Conservation (phyloP, 35 echinoderm and acorn worm species). For the Acanthaster planci region DNA sequence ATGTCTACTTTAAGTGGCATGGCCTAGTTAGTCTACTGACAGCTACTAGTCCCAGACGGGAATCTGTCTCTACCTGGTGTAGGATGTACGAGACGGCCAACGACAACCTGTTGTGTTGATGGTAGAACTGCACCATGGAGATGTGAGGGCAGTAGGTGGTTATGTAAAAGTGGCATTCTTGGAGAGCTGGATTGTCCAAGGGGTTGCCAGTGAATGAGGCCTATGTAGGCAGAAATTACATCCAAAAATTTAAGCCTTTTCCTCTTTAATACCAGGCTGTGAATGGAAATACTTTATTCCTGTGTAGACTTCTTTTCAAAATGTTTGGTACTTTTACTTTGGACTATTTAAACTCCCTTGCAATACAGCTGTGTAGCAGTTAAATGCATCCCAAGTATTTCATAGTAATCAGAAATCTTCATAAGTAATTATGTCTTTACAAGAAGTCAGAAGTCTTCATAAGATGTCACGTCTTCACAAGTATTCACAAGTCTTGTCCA, state of each 20-base stretch:
- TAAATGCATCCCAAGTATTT: too few relatives aligned
- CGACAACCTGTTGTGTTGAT: conserved; percentile 59
- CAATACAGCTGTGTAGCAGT: too few relatives aligned
- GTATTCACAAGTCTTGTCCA: too few relatives aligned
- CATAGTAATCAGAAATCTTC: too few relatives aligned
- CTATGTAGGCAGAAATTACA: neutral
- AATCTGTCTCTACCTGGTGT: conserved; percentile 46
- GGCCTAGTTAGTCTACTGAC: neutral
- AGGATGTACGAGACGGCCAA: conserved; percentile 72
- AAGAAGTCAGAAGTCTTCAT: too few relatives aligned
- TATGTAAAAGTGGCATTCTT: conserved; percentile 83
- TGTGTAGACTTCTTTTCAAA: too few relatives aligned
- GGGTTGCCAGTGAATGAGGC: conserved; percentile 11
- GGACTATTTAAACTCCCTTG: too few relatives aligned
- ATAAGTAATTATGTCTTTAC: too few relatives aligned
- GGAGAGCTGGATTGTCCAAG: conserved; percentile 48
- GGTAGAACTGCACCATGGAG: conserved; percentile 81
- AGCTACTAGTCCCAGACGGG: too few relatives aligned
- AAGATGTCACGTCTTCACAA: too few relatives aligned
- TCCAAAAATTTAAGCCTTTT: neutral
- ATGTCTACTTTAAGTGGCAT: too few relatives aligned
- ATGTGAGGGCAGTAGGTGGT: conserved; percentile 81
- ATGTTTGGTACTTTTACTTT: too few relatives aligned
- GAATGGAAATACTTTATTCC: neutral
- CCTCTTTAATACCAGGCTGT: neutral